Conservation (phyloP, 53 echinoderm and acorn worm species). For the Zoroaster sp. region DNA sequence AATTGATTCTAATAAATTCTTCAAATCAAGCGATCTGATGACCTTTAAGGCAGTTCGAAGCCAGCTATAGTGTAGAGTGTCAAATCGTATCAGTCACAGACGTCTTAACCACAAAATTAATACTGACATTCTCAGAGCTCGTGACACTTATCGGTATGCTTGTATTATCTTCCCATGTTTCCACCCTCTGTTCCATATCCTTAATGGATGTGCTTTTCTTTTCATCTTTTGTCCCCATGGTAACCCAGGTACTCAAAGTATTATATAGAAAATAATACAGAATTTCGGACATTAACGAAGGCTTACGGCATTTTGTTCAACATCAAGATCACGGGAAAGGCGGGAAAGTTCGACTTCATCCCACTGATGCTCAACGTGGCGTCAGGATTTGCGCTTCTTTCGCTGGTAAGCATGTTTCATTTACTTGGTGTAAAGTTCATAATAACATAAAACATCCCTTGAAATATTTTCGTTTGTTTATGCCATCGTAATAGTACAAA, state of each 20-base stretch:
- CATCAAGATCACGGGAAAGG: slow-evolving; percentile 73
- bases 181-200: background rate
- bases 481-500: no score
- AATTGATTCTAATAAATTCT: background rate
- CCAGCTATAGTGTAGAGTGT: background rate
- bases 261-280: slow-evolving; percentile 61
- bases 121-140: background rate
- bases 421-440: no score
- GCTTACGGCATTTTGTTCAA: slow-evolving; percentile 90
- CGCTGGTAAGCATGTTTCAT: slow-evolving; percentile 69
- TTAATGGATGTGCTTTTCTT: background rate
- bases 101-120: background rate
- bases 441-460: no score
- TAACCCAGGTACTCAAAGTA: slow-evolving; percentile 67
- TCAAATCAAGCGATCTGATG: background rate
- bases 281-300: slow-evolving; percentile 76
- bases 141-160: background rate
- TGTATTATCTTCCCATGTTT: background rate
- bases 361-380: slow-evolving; percentile 82
- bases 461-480: no score
- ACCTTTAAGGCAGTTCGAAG: background rate
- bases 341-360: slow-evolving; percentile 75
- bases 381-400: slow-evolving; percentile 77
- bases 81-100: background rate
- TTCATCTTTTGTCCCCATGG: background rate